phyloP scores from a whole-genome alignment of 2,113 vertebrate species.

The Alces alces region DNA sequence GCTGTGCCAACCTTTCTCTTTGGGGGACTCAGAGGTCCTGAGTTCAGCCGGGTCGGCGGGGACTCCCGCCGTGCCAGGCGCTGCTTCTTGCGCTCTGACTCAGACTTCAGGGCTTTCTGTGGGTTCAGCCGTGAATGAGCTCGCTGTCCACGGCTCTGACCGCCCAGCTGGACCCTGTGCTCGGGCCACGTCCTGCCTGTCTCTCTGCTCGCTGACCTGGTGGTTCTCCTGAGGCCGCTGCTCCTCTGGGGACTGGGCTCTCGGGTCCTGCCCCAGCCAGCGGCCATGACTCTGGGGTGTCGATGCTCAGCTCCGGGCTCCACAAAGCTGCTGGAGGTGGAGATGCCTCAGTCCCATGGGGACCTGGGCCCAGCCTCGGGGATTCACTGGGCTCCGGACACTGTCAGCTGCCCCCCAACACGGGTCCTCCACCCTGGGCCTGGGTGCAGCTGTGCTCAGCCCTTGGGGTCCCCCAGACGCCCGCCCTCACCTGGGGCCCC shows the following conservation, averaged over 20 bases:
- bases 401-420: accelerated
- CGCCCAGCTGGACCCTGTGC: background rate
- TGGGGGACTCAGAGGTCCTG: accelerated
- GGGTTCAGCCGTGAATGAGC: background rate
- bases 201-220: background rate
- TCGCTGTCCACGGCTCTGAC: background rate
- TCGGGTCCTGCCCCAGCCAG: accelerated
- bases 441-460: background rate
- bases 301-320: background rate
- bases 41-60: accelerated
- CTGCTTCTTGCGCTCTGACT: background rate
- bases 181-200: background rate
- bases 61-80: accelerated
- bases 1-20: background rate
- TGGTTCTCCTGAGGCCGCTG: background rate
- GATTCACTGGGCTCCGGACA: background rate
- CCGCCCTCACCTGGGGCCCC: background rate
- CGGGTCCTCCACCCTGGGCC: background rate
- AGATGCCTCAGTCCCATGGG: background rate
- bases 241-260: background rate
- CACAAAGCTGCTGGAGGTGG: background rate
- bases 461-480: background rate
- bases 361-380: background rate
- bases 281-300: accelerated
- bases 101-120: background rate